Percentiles rank a stretch among this genome's conserved stretches.
phyloP scores from a whole-genome alignment of 2,797 vertebrate species.

The Chaetodon trifasciatus region DNA sequence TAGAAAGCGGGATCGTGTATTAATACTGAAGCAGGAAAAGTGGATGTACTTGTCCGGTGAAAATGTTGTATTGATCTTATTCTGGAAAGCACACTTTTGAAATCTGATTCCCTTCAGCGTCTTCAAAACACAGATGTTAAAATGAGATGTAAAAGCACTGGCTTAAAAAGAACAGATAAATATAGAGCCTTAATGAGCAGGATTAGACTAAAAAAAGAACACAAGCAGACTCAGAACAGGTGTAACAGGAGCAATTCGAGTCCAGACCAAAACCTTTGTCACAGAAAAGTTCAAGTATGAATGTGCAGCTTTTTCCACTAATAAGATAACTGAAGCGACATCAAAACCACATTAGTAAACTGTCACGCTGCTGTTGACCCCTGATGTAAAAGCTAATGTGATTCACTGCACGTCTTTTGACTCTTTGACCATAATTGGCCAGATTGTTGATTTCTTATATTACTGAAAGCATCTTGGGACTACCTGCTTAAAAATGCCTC shows the following conservation, averaged over 20 bases:
- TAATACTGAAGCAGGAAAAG: background rate
- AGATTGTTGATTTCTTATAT: background rate
- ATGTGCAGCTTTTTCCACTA: constrained; percentile 7
- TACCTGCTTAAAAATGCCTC: background rate
- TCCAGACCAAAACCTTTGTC: constrained; percentile 28
- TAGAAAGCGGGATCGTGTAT: background rate
- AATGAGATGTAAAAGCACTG: constrained; percentile 7
- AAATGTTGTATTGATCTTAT: constrained; percentile 18
- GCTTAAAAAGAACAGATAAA: constrained; percentile 50
- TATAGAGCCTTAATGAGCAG: constrained; percentile 47
- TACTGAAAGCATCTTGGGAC: background rate
- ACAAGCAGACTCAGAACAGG: constrained; percentile 14
- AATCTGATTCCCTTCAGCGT: constrained; percentile 17
- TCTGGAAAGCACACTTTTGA: constrained; percentile 16
- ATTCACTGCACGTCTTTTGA: constrained; percentile 3
- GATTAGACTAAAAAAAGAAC: constrained; percentile 45
- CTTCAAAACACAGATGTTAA: constrained; percentile 21
- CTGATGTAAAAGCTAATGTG: background rate
- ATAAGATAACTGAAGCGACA: constrained; percentile 7
- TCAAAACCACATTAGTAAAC: constrained; percentile 10
- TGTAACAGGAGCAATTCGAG: constrained; percentile 13
- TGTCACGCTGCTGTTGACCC: constrained; percentile 2
- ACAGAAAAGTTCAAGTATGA: constrained; percentile 6
- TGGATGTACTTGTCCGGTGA: background rate
- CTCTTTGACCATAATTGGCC: background rate